Conservation (phyloP, 2,113 vertebrate genomes). For the Ranitomeya variabilis region DNA sequence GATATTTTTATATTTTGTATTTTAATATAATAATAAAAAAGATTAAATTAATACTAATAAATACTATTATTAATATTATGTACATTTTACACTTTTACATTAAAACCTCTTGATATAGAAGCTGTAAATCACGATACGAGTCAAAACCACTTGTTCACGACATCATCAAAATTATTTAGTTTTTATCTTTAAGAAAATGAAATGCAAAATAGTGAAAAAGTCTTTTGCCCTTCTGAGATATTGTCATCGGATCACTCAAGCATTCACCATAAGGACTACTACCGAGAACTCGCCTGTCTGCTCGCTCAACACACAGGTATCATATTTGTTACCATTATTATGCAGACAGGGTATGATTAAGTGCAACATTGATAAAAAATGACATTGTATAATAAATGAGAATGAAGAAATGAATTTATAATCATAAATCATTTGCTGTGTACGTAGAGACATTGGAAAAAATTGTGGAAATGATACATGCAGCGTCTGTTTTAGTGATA, state of each 20-base stretch:
- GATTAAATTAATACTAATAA: no score
- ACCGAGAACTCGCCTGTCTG: slow-evolving; percentile 69
- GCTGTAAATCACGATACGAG: no score
- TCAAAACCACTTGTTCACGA: no score
- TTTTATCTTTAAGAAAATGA: not conserved
- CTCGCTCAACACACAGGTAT: slow-evolving; percentile 80
- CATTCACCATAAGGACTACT: slow-evolving; percentile 72
- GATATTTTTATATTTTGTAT: no score
- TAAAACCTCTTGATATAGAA: no score
- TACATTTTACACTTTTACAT: no score
- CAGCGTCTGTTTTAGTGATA: slow-evolving; percentile 61
- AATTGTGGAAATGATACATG: slow-evolving; percentile 71
- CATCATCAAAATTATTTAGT: not conserved
- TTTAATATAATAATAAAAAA: no score
- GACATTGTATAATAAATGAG: slow-evolving; percentile 87
- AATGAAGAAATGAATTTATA: slow-evolving; percentile 83
- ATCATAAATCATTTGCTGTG: slow-evolving; percentile 90
- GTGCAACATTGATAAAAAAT: slow-evolving; percentile 84
- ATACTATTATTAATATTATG: no score
- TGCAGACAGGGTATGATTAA: slow-evolving; percentile 91
- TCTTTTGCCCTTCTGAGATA: not conserved
- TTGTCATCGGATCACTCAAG: slow-evolving; percentile 72
- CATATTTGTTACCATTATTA: slow-evolving; percentile 86
- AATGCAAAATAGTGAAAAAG: not conserved
- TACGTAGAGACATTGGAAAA: slow-evolving; percentile 73